Evolutionary conservation across 2,888 invertebrate species (phyloP), one percentile per base, ranked within the genome.

Genomic region (Nemotelus nigrinus): DNA sequence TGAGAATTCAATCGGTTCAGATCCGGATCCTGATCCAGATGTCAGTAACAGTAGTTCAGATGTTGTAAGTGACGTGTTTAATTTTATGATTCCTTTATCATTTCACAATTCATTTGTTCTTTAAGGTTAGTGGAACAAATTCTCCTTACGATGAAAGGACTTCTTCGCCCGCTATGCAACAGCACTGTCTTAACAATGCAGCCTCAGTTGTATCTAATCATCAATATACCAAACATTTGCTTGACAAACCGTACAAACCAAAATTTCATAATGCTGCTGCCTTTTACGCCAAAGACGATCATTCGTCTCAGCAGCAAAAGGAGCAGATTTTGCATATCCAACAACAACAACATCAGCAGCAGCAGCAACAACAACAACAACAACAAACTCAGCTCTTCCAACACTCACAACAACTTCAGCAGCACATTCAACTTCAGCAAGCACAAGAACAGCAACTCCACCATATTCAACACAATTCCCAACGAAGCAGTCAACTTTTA

Each of bases 181-280:
- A 58, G 70, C 71, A 64, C 70, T 43, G 41, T 2, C 41, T 5
- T 4, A 8, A n/a, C 44, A 58, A 58, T 84, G 25, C 76, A 76
- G 43, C 71, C 10, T 10, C 70, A 65, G 72, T 55, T 48, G 41
- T 47, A 0, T 44, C n/a, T 2, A 58, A 67, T 76, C 53, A 55
- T 47, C 70, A 77, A 7, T 82, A 83, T 80, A 82, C 84, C 80
- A 89, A 89, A 85, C 82, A 83, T 48, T 82, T 85, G n/a, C 85
- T 86, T 84, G 89, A 84, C 87, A 91, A 89, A 84, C 90, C 85
- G 89, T 93, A 93, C 83, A 93, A 93, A 86, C 93, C 93, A 78
- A 93, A 93, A 87, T 94, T 93, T 84, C 91, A 91, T 81, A 92
- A 92, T 85, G 92, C 91, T 80, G 88, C 90, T 45, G 86, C 53